Conservation (phyloP, 2,113 vertebrate species). For the Leucoraja erinaceus region DNA sequence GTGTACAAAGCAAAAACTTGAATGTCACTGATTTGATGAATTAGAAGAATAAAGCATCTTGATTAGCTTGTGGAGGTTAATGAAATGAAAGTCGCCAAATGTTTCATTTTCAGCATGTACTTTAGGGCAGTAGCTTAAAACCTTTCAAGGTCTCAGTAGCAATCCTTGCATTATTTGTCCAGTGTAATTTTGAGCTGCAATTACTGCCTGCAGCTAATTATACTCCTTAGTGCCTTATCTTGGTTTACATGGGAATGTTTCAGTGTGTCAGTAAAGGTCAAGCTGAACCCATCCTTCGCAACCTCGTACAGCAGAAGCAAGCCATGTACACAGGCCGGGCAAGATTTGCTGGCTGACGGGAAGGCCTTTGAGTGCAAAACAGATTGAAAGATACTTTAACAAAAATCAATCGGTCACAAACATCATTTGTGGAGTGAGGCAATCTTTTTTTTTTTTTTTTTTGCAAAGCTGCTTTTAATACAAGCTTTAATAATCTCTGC, state of each 20-base stretch:
- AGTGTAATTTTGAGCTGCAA: constrained; percentile 62
- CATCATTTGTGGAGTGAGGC: constrained; percentile 10
- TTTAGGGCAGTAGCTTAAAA: neutral
- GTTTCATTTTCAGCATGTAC: neutral
- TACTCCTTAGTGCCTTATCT: constrained; percentile 49
- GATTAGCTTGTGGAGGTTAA: neutral
- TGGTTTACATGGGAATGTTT: constrained; percentile 54
- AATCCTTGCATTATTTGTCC: constrained; percentile 64
- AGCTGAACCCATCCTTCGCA: neutral
- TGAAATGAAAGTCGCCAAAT: neutral
- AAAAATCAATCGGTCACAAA: neutral
- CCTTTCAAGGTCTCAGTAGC: constrained; percentile 43
- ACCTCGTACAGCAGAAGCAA: neutral
- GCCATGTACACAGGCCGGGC: neutral
- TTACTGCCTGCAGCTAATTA: constrained; percentile 67
- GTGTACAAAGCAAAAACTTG: constrained; percentile 1
- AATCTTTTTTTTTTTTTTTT: too few species aligned
- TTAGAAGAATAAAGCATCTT: neutral
- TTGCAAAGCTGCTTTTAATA: constrained; percentile 32
- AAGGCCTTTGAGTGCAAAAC: neutral
- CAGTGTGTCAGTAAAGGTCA: constrained; percentile 52
- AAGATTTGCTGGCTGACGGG: neutral
- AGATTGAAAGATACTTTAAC: constrained; percentile 16
- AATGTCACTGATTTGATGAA: neutral
- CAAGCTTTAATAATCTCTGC: constrained; percentile 33